Evolutionary conservation across 2,113 vertebrate species (phyloP).

Genomic region (Xenopus tropicalis): UCB_Xtro_10.0 CM004448.2:45240001-45240500

Average conservation of each 20-base stretch:
- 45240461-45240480: no score
- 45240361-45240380: no score
- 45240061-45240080: conserved; percentile 73
- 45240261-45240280: not conserved
- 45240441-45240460: no score
- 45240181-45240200: conserved; percentile 71
- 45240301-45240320: no score
- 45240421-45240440: no score
- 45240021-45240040: conserved; percentile 57
- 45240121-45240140: conserved; percentile 68
- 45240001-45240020: conserved; percentile 50
- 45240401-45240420: no score
- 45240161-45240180: conserved; percentile 73
- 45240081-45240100: conserved; percentile 70
- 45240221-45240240: conserved; percentile 21
- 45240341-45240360: no score
- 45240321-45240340: no score
- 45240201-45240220: conserved; percentile 27
- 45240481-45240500: no score
- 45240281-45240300: not conserved
- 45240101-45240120: conserved; percentile 70
- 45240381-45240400: no score
- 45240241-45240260: conserved; percentile 8
- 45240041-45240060: conserved; percentile 69
- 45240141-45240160: conserved; percentile 66